These are phyloP conservation scores for Lagopus muta DNA, from an alignment of 2,113 vertebrate species.

Conservation along the genomic window DNA sequence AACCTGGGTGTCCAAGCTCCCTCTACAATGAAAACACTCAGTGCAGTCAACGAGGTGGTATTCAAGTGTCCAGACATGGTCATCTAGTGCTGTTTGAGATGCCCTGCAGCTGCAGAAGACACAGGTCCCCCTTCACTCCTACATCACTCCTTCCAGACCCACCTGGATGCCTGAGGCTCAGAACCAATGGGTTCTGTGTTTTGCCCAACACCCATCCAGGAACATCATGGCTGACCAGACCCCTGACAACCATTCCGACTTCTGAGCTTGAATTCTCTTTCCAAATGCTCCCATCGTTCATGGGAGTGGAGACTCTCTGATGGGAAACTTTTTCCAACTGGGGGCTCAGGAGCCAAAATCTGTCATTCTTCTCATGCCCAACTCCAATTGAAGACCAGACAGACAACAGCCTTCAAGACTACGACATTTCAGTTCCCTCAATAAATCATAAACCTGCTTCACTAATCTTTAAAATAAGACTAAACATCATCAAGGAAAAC, in stretches of 20 bases:
- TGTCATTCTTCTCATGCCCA: background rate
- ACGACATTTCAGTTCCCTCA: background rate
- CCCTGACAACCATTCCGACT: fast-evolving
- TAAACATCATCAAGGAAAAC: background rate
- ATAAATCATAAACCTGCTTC: background rate
- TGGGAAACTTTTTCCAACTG: fast-evolving
- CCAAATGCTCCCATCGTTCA: background rate
- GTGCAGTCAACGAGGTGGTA: background rate
- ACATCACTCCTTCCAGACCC: background rate
- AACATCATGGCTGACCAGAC: background rate
- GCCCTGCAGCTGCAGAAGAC: background rate
- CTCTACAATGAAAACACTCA: background rate
- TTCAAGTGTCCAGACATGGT: background rate
- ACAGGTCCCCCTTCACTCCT: background rate
- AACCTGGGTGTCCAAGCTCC: background rate
- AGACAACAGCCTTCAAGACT: background rate
- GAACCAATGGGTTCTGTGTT: background rate
- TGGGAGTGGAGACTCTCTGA: background rate
- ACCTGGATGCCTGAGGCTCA: background rate
- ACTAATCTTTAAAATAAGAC: background rate
- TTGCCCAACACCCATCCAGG: fast-evolving
- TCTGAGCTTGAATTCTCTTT: background rate
- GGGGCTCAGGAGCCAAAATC: background rate
- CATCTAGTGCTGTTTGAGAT: background rate
- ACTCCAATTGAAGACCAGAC: background rate